These are phyloP conservation scores for Sialis fuliginosa DNA, from an alignment of 2,888 invertebrate species.

Conservation along the genomic window DNA sequence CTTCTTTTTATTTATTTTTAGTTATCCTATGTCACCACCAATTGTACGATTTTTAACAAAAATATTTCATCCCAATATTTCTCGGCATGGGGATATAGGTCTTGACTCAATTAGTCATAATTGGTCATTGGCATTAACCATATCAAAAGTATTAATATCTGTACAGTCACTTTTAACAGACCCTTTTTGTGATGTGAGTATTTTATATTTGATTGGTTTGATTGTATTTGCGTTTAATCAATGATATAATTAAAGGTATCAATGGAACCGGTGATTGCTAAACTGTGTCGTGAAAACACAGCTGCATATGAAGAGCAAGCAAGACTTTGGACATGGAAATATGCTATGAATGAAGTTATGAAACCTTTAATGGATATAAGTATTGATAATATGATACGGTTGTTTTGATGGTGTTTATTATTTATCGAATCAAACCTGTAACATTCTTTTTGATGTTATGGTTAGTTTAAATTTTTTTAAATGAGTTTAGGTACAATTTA, in stretches of 20 bases:
- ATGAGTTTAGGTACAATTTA: no score
- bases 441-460: no score
- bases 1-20: constrained; percentile 13
- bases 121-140: constrained; percentile 87
- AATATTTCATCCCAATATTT: constrained; percentile 88
- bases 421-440: no score
- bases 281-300: constrained; percentile 56
- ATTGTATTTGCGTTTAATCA: neutral
- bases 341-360: constrained; percentile 57
- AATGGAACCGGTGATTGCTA: constrained; percentile 75
- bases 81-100: constrained; percentile 87
- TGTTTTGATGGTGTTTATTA: no score
- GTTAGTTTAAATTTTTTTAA: no score
- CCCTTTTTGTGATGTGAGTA: constrained; percentile 63
- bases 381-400: no score
- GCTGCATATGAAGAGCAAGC: constrained; percentile 64
- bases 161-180: constrained; percentile 79
- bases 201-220: neutral
- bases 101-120: constrained; percentile 91
- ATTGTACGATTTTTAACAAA: constrained; percentile 82
- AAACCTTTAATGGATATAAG: neutral
- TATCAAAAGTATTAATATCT: constrained; percentile 74
- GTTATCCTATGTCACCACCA: constrained; percentile 84
- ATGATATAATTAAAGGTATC: constrained; percentile 41
- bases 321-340: constrained; percentile 77